phyloP scores from a whole-genome alignment of 2,797 vertebrate species.

The Malurus leucopterus region DNA sequence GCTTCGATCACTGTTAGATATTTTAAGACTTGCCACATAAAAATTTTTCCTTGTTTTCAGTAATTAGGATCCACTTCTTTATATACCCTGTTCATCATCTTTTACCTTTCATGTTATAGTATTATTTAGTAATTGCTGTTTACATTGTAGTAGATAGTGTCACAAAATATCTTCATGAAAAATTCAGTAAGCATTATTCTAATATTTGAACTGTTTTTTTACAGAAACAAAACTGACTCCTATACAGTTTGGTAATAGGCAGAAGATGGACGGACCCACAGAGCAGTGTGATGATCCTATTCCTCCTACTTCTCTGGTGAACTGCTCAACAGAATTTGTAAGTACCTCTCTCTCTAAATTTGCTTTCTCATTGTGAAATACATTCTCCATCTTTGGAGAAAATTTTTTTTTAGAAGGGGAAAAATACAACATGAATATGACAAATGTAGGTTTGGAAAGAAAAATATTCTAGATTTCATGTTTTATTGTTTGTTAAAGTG shows the following conservation, averaged over 20 bases:
- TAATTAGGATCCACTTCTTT: background rate
- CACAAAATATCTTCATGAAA: background rate
- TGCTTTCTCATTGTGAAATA: background rate
- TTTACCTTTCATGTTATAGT: background rate
- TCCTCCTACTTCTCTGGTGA: background rate
- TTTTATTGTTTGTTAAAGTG: background rate
- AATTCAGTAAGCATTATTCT: background rate
- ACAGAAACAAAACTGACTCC: constrained; percentile 72
- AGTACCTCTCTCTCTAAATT: constrained; percentile 20
- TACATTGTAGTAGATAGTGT: accelerated
- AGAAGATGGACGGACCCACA: constrained; percentile 83
- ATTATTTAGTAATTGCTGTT: background rate
- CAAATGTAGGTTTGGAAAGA: background rate
- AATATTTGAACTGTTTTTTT: background rate
- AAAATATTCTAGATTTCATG: background rate
- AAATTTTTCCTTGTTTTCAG: background rate
- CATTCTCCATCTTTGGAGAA: background rate
- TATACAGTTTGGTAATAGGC: constrained; percentile 75
- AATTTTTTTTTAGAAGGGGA: background rate
- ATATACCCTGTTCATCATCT: background rate
- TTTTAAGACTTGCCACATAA: background rate
- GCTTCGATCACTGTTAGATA: background rate
- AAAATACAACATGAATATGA: background rate
- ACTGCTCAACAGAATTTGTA: constrained; percentile 69
- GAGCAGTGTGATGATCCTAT: constrained; percentile 79